These are phyloP conservation scores for Paradoxurus hermaphroditus DNA, from an alignment of 2,113 vertebrate species.

Conservation along the genomic window DNA sequence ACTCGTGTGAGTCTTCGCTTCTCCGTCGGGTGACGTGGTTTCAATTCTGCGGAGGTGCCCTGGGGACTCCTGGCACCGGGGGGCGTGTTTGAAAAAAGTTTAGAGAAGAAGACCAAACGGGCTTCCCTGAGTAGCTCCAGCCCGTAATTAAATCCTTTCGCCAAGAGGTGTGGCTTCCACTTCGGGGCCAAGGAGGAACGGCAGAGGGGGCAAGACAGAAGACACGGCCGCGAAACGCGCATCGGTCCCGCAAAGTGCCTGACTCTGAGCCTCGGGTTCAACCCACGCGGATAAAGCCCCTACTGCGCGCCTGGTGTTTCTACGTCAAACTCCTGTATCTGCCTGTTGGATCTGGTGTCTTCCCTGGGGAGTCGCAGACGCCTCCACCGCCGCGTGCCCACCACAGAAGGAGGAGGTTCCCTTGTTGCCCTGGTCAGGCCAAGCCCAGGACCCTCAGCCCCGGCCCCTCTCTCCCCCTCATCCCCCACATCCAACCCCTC, in stretches of 20 bases:
- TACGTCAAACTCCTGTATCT: background rate
- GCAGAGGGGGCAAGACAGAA: background rate
- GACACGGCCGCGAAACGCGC: fast-evolving
- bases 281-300: fast-evolving
- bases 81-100: background rate
- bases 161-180: background rate
- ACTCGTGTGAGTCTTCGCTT: background rate
- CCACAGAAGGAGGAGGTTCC: background rate
- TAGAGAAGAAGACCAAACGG: conserved; percentile 41
- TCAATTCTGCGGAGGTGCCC: background rate
- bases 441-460: background rate
- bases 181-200: background rate
- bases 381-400: background rate
- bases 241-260: fast-evolving
- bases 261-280: background rate
- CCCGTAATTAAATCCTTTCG: background rate
- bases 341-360: background rate
- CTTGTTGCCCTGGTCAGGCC: background rate
- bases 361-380: background rate
- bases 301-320: fast-evolving
- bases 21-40: background rate
- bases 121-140: conserved; percentile 9
- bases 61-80: conserved; percentile 3
- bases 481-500: too few species aligned
- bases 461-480: background rate